These are phyloP conservation scores for Takifugu rubripes DNA, from an alignment of 2,797 vertebrate species.

Conservation along the genomic window DNA sequence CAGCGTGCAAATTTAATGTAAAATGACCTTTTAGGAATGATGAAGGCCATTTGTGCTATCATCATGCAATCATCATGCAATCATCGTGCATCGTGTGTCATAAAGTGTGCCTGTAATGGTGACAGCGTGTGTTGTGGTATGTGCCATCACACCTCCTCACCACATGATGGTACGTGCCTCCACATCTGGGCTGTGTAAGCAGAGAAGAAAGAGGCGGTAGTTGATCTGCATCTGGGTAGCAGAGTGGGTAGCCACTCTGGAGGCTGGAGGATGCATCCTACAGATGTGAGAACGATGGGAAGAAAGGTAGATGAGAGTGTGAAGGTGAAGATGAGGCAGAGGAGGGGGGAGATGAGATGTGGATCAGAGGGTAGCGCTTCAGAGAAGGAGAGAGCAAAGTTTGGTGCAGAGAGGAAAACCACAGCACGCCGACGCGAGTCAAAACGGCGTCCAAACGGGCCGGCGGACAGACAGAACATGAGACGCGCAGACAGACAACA, in stretches of 20 bases:
- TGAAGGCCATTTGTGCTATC: too few relatives aligned
- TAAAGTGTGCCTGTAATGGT: not conserved
- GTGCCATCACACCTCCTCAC: slow-evolving; percentile 4
- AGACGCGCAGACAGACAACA: slow-evolving; percentile 32
- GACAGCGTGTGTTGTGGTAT: not conserved
- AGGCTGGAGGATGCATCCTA: not conserved
- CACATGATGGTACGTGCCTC: slow-evolving; percentile 51
- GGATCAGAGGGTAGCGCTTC: not conserved
- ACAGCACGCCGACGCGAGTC: not conserved
- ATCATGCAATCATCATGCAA: too few relatives aligned
- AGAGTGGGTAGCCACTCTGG: too few relatives aligned
- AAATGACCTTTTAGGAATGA: not conserved
- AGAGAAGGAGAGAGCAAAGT: slow-evolving; percentile 1
- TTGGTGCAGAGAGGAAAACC: slow-evolving; percentile 3
- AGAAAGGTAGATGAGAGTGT: not conserved
- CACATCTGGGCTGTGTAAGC: slow-evolving; percentile 49
- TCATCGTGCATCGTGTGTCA: too few relatives aligned
- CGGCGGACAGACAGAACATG: slow-evolving; percentile 10
- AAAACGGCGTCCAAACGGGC: slow-evolving; percentile 20
- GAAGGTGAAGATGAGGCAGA: not conserved
- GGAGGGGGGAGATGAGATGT: not conserved
- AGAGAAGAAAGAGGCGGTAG: slow-evolving; percentile 13
- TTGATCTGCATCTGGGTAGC: not conserved
- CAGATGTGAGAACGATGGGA: too few relatives aligned
- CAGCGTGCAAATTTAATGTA: not conserved